Percentiles rank a stretch among this genome's conserved stretches.
Conservation (phyloP, 2,797 vertebrate genomes). For the Distichodus sexfasciatus region DNA sequence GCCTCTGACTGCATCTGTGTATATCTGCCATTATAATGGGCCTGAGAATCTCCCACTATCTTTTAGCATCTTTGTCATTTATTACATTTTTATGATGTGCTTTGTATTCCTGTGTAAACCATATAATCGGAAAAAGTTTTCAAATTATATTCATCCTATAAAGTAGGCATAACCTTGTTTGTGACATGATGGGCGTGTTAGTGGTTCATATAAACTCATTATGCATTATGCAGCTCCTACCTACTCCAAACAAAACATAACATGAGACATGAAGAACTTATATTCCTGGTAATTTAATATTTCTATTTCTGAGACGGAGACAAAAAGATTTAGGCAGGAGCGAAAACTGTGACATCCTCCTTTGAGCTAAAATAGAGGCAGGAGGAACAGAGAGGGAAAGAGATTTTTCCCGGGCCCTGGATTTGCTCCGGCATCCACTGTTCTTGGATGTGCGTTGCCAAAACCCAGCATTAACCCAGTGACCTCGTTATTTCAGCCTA, state of each 20-base stretch:
- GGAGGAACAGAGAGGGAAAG: conserved; percentile 27
- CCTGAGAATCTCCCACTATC: background rate
- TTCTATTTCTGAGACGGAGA: conserved; percentile 5
- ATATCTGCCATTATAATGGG: background rate
- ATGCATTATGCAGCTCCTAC: background rate
- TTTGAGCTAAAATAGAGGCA: conserved; percentile 33
- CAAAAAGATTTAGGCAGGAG: conserved; percentile 17
- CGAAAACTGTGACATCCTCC: conserved; percentile 13
- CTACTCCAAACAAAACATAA: background rate
- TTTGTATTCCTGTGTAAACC: too few relatives aligned
- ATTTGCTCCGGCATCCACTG: conserved; percentile 94
- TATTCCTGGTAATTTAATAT: conserved; percentile 9
- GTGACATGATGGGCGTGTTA: too few relatives aligned
- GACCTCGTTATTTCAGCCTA: conserved; percentile 99
- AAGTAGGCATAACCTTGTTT: too few relatives aligned
- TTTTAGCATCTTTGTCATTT: too few relatives aligned
- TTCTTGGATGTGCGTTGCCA: conserved; percentile 98
- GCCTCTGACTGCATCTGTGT: background rate
- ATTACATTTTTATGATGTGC: too few relatives aligned
- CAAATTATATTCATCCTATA: too few relatives aligned
- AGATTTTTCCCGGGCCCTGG: conserved; percentile 63
- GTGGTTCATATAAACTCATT: background rate
- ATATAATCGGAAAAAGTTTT: too few relatives aligned
- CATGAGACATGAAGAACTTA: conserved; percentile 1
- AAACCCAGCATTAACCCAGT: conserved; percentile 99